Conservation (phyloP, 1,140 invertebrate genomes). For the Macrobrachium rosenbergii region DNA sequence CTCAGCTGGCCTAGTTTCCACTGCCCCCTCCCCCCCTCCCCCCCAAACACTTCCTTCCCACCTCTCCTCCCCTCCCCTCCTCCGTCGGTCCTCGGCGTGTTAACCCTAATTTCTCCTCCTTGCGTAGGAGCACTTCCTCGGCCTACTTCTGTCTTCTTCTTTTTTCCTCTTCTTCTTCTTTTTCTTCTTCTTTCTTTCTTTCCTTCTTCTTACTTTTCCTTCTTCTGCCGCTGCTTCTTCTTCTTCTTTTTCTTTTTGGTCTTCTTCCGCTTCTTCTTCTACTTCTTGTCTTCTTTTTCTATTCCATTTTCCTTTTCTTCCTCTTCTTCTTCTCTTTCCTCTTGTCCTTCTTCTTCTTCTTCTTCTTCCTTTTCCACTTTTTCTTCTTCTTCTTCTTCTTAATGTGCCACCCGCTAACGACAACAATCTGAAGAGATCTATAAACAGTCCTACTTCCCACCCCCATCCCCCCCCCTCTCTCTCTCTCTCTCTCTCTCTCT, state of each 20-base stretch:
- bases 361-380: too few relatives aligned
- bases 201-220: background rate
- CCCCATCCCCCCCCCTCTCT: background rate
- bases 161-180: background rate
- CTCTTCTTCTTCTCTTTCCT: background rate
- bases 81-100: too few relatives aligned
- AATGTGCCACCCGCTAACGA: background rate
- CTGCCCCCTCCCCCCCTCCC: background rate
- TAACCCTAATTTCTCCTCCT: background rate
- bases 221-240: background rate
- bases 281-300: too few relatives aligned
- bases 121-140: background rate
- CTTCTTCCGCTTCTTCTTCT: background rate
- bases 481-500: conserved; percentile 9
- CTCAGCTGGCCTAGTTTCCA: background rate
- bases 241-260: background rate
- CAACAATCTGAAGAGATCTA: background rate
- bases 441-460: background rate
- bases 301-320: too few relatives aligned
- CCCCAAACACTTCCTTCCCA: background rate
- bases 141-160: background rate
- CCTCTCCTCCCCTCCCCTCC: background rate
- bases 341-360: background rate
- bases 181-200: background rate
- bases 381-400: background rate